Evolutionary conservation across 2,888 invertebrate species (phyloP), one percentile per base, ranked within the genome.

Genomic region (Caenorhabditis sp.): DNA sequence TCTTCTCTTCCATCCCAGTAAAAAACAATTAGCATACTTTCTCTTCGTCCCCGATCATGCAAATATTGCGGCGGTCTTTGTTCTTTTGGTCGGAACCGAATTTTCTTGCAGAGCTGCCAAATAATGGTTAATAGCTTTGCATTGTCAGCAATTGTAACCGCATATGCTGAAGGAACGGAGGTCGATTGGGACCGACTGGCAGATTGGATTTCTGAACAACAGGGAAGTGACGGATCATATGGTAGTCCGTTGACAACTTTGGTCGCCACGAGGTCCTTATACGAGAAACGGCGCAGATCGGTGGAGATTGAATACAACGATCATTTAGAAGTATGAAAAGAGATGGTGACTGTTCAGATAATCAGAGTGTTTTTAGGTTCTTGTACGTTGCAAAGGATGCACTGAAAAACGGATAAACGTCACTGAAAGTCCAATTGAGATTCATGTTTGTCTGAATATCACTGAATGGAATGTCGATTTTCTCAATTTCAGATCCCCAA

Each of bases 201-300:
- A 26, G 88, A 89, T 72, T 91, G 91, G 91, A 82, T 91, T 55
- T 86, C 84, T 26, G 89, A 90, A 40, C 89, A 90, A 67, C 87
- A 90, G 68, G 65, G 76, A 8, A 79, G 76, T 18, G 85, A 86
- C 70, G 86, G 85, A 24, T 74, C 82, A 8, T 90, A 83, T 62
- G 87, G 87, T 60, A 87, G 83, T 35, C 88, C 89, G 5, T 22
- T 90, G 69, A 89, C 89, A 22, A 78, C 70, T 6, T 55, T 80
- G 5, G 61, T 68, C 5, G 90, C 89, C 0, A 80, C 84, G 15
- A 81, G 89, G 15, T 84, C 90, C 11, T 76, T 90, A 8, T 88
- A 85, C 74, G 88, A 86, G 24, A 89, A 89, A 60, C 70, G 86
- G 9, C 40, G 64, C 3, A 37, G 81, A 51, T 64, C 80, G 18